Conservation (phyloP, 1,140 invertebrate species). For the Pseudomyrmex sp. region DNA sequence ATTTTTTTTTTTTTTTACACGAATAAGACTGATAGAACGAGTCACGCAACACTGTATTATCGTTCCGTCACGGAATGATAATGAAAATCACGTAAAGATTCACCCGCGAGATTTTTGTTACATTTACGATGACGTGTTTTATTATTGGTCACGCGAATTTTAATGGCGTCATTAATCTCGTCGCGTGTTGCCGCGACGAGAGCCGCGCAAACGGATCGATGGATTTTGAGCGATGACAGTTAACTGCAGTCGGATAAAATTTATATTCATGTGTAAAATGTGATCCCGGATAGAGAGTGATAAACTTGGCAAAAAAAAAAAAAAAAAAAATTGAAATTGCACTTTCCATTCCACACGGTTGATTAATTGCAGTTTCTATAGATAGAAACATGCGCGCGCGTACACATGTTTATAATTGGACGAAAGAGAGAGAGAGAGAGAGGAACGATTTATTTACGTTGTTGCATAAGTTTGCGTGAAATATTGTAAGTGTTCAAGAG, state of each 20-base stretch:
- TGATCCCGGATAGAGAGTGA: not conserved
- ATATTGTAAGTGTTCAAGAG: not conserved
- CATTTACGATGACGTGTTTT: not conserved
- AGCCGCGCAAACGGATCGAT: not conserved
- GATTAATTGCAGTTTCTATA: not conserved
- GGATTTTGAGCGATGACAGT: not conserved
- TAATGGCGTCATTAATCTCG: constrained; percentile 29
- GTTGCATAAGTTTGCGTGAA: too few species aligned
- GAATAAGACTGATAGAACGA: not conserved
- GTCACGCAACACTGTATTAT: constrained; percentile 18
- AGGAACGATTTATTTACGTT: too few species aligned
- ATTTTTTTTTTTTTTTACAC: not conserved
- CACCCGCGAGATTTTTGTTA: not conserved
- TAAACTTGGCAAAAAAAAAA: not conserved
- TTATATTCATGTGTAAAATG: constrained; percentile 1
- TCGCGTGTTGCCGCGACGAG: not conserved
- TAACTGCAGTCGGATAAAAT: too few species aligned
- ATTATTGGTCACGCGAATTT: constrained; percentile 2
- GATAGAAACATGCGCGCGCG: too few species aligned
- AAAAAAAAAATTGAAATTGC: not conserved
- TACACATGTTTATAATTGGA: too few species aligned
- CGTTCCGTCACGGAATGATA: constrained; percentile 13
- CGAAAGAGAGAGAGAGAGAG: too few species aligned
- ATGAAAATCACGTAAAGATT: not conserved
- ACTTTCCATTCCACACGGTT: not conserved